Conservation (phyloP, 2,797 vertebrate genomes). For the Chelonia mydas region DNA sequence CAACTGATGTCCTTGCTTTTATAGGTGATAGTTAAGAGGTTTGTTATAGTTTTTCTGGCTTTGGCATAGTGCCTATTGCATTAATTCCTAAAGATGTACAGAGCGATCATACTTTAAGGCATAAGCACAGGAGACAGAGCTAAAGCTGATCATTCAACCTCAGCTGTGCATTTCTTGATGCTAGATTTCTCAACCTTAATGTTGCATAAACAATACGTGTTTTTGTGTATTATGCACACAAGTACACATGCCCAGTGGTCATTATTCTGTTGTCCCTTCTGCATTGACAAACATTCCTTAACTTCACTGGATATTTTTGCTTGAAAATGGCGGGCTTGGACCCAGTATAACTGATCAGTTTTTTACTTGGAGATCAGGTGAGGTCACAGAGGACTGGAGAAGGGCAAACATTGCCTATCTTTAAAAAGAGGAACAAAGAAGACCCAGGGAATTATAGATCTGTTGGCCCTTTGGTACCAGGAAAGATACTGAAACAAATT, state of each 20-base stretch:
- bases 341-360: background rate
- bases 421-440: background rate
- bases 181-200: constrained; percentile 45
- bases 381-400: background rate
- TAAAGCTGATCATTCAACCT: constrained; percentile 28
- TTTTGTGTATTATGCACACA: constrained; percentile 21
- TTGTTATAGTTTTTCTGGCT: background rate
- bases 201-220: constrained; percentile 45
- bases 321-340: background rate
- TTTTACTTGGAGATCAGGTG: background rate
- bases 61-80: background rate
- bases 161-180: background rate
- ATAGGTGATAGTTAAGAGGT: background rate
- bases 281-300: constrained; percentile 12
- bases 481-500: background rate
- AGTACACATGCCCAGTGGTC: constrained; percentile 22
- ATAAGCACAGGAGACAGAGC: background rate
- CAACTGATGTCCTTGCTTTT: rapidly evolving
- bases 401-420: background rate
- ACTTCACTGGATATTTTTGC: constrained; percentile 20
- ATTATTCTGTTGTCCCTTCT: constrained; percentile 42
- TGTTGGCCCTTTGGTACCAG: background rate
- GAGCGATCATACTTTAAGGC: background rate
- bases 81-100: rapidly evolving
- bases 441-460: background rate